phyloP scores from a whole-genome alignment of 2,888 invertebrate genomes.

The Ernsta delagoae region DNA sequence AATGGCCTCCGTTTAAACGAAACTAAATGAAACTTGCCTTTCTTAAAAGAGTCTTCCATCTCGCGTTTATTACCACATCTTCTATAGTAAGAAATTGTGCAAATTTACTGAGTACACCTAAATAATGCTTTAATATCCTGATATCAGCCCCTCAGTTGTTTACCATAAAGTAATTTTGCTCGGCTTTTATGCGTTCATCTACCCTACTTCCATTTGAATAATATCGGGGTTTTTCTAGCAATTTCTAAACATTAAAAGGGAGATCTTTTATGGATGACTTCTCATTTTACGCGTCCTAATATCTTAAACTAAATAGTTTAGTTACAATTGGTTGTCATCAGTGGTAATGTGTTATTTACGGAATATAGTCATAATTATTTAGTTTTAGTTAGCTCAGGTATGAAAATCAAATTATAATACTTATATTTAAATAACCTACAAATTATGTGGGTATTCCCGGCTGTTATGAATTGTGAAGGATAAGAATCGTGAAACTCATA shows the following conservation, averaged over 20 bases:
- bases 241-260: neutral
- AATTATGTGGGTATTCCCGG: too few relatives aligned
- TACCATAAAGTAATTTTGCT: slow-evolving; percentile 35
- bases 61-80: neutral
- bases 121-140: slow-evolving; percentile 31
- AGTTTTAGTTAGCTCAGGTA: too few relatives aligned
- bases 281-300: too few relatives aligned
- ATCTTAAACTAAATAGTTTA: too few relatives aligned
- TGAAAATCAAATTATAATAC: too few relatives aligned
- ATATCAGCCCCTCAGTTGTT: slow-evolving; percentile 22
- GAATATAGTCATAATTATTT: too few relatives aligned
- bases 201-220: slow-evolving; percentile 25
- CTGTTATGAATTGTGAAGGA: too few relatives aligned
- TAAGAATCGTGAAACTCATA: too few relatives aligned
- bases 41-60: slow-evolving; percentile 2
- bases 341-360: too few relatives aligned
- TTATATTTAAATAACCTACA: too few relatives aligned
- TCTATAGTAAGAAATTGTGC: slow-evolving; percentile 27
- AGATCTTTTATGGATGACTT: neutral
- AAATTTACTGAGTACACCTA: slow-evolving; percentile 30
- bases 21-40: slow-evolving; percentile 6
- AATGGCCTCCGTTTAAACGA: neutral
- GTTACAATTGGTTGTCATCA: too few relatives aligned
- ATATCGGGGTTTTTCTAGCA: slow-evolving; percentile 17
- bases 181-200: slow-evolving; percentile 31